A percentile compares a stretch with the other conserved stretches of the same genome.
These are phyloP conservation scores for Nomia melanderi DNA, from an alignment of 1,140 invertebrate species.

Conservation along the genomic window DNA sequence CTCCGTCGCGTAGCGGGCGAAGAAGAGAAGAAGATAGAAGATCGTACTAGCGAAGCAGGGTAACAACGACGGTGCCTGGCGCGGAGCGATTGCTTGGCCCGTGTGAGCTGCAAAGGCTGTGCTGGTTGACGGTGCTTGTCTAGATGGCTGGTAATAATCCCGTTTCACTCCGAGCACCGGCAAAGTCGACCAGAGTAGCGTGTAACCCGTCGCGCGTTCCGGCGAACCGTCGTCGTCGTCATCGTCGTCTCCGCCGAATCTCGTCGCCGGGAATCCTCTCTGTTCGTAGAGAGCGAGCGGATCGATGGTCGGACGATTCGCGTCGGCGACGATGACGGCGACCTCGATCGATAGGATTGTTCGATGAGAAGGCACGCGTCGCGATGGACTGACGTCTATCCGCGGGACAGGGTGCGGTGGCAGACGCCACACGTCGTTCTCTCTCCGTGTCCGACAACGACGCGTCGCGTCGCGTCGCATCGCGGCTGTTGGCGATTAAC, in stretches of 20 bases:
- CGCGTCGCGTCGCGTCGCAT: background rate
- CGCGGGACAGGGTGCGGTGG: background rate
- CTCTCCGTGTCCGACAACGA: too few relatives aligned
- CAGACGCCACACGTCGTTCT: too few relatives aligned
- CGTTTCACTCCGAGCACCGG: constrained; percentile 9
- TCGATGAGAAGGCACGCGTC: background rate
- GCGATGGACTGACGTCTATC: background rate
- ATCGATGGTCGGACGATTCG: too few relatives aligned
- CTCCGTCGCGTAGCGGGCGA: background rate
- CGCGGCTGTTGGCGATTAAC: background rate
- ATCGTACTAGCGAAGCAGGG: too few relatives aligned
- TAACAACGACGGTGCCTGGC: background rate
- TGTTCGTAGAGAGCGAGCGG: too few relatives aligned
- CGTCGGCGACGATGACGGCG: too few relatives aligned
- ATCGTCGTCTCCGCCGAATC: too few relatives aligned
- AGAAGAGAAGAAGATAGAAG: background rate
- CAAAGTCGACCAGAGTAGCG: constrained; percentile 1
- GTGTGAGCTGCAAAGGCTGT: constrained; percentile 23
- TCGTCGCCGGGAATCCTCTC: too few relatives aligned
- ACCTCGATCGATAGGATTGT: constrained; percentile 2
- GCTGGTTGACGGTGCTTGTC: constrained; percentile 29
- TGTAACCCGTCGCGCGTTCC: constrained; percentile 11
- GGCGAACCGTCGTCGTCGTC: constrained; percentile 13
- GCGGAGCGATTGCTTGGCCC: constrained; percentile 4
- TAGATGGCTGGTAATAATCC: constrained; percentile 38